These are phyloP conservation scores for Cephus pulcher DNA, from an alignment of 2,888 invertebrate genomes.

Conservation along the genomic window DNA sequence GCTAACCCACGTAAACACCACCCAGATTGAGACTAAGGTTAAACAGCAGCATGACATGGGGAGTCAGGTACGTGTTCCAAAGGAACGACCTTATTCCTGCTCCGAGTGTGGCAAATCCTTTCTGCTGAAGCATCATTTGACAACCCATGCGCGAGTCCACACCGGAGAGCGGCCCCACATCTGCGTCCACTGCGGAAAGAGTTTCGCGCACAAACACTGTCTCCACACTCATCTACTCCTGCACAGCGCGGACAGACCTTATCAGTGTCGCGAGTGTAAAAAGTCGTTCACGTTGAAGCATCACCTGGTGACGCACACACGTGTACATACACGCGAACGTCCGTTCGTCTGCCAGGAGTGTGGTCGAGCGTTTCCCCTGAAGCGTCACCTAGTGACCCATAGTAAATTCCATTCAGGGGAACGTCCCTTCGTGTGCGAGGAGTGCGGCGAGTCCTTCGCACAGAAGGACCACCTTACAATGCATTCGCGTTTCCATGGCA, in stretches of 20 bases:
- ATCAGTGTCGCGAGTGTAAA: conserved; percentile 86
- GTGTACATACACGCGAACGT: conserved; percentile 83
- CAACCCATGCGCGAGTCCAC: conserved; percentile 85
- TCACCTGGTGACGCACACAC: conserved; percentile 83
- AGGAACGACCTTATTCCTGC: conserved; percentile 85
- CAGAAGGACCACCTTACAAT: conserved; percentile 90
- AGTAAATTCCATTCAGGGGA: conserved; percentile 89
- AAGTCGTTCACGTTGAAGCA: conserved; percentile 89
- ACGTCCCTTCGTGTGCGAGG: conserved; percentile 85
- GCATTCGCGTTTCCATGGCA: conserved; percentile 94
- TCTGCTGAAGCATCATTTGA: conserved; percentile 85
- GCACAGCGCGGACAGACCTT: conserved; percentile 85
- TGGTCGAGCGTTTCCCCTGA: conserved; percentile 83
- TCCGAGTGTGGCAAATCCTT: conserved; percentile 87
- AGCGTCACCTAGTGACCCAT: conserved; percentile 86
- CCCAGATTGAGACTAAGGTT: conserved; percentile 69
- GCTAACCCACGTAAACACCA: conserved; percentile 64
- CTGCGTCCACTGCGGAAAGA: conserved; percentile 83
- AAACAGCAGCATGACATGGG: conserved; percentile 73
- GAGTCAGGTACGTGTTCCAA: conserved; percentile 69
- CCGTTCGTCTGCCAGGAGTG: conserved; percentile 87
- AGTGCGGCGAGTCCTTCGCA: conserved; percentile 94
- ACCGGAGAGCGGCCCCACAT: conserved; percentile 84
- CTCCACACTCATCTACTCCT: conserved; percentile 84
- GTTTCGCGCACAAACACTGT: conserved; percentile 86